Conservation (phyloP, 1,140 invertebrate species). For the Paraescarpia echinospica region DNA sequence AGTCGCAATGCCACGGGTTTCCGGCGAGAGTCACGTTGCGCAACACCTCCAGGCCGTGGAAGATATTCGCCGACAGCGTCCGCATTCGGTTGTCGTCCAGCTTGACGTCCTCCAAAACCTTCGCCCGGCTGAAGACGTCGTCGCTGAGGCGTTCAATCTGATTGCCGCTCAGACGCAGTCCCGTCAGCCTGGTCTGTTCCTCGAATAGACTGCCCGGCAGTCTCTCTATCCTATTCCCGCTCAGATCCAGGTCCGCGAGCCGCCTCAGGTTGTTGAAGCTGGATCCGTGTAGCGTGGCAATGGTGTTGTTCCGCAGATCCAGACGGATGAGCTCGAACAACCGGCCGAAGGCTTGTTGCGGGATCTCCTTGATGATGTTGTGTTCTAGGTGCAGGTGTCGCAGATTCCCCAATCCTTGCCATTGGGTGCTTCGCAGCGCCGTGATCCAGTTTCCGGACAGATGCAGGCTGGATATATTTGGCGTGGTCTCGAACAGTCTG, state of each 20-base stretch:
- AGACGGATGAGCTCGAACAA: background rate
- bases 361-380: background rate
- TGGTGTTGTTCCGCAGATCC: conserved; percentile 19
- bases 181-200: background rate
- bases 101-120: background rate
- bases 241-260: background rate
- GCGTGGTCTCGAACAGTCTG: background rate
- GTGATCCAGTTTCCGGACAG: conserved; percentile 5
- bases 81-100: background rate
- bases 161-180: background rate
- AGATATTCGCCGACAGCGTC: background rate
- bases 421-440: background rate
- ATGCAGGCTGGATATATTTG: conserved; percentile 15
- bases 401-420: background rate
- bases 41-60: background rate
- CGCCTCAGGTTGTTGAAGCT: conserved; percentile 30
- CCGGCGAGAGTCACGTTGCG: background rate
- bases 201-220: background rate
- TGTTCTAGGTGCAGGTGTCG: background rate
- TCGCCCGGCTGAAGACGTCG: background rate
- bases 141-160: background rate
- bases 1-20: background rate
- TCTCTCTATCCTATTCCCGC: background rate
- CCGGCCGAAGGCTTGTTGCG: background rate
- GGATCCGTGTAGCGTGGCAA: conserved; percentile 25